phyloP scores from a whole-genome alignment of 1,140 invertebrate genomes.

The Argopecten irradians region DNA sequence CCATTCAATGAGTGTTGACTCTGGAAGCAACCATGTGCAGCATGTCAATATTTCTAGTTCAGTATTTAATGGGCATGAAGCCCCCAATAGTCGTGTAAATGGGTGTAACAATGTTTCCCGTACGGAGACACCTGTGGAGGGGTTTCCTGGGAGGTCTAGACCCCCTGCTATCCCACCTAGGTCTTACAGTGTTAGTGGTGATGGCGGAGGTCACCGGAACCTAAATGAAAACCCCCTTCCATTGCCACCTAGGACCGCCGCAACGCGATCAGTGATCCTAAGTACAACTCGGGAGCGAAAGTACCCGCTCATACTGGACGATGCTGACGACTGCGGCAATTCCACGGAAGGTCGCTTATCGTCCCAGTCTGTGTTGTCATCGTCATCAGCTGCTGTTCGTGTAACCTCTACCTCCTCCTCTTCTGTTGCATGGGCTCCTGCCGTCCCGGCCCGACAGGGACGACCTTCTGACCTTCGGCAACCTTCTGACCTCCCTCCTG shows the following conservation, averaged over 20 bases:
- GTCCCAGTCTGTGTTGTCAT: background rate
- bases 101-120: slow-evolving; percentile 33
- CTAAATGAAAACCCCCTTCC: slow-evolving; percentile 77
- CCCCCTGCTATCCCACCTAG: slow-evolving; percentile 62
- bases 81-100: slow-evolving; percentile 30
- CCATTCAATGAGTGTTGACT: slow-evolving; percentile 61
- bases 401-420: slow-evolving; percentile 20
- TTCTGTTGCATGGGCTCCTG: slow-evolving; percentile 7
- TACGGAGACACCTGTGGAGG: slow-evolving; percentile 24
- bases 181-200: slow-evolving; percentile 61
- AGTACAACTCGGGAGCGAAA: slow-evolving; percentile 86
- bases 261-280: slow-evolving; percentile 81
- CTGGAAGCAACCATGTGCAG: slow-evolving; percentile 47
- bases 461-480: slow-evolving; percentile 36
- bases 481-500: slow-evolving; percentile 50
- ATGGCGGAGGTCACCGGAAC: slow-evolving; percentile 42
- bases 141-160: slow-evolving; percentile 35
- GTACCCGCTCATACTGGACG: slow-evolving; percentile 83
- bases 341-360: slow-evolving; percentile 43
- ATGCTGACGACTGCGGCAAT: slow-evolving; percentile 30
- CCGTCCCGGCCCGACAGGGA: slow-evolving; percentile 17
- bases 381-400: background rate
- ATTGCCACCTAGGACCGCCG: slow-evolving; percentile 88
- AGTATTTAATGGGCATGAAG: slow-evolving; percentile 22
- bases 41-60: slow-evolving; percentile 42